These are phyloP conservation scores for Bombus pascuorum DNA, from an alignment of 1,140 invertebrate species.

Conservation along the genomic window DNA sequence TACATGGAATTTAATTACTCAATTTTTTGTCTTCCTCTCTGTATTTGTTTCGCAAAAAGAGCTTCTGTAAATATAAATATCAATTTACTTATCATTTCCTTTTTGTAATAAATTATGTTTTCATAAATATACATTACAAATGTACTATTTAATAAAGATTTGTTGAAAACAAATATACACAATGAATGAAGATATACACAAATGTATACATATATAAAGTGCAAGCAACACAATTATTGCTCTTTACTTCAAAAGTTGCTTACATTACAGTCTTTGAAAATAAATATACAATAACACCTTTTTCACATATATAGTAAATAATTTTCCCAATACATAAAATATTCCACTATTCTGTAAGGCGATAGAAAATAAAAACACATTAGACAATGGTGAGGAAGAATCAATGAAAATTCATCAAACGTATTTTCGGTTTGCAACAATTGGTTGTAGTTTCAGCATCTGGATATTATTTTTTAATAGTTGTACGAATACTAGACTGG, in stretches of 20 bases:
- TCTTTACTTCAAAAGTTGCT: neutral
- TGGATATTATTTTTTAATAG: neutral
- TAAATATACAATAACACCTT: neutral
- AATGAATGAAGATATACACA: neutral
- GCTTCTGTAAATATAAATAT: neutral
- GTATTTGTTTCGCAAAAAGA: neutral
- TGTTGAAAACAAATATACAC: neutral
- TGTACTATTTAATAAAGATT: neutral
- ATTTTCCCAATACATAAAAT: neutral
- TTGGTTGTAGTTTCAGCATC: neutral
- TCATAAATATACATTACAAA: neutral
- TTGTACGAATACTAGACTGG: neutral
- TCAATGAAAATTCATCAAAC: neutral
- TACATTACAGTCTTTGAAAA: neutral
- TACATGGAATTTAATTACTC: conserved; percentile 1
- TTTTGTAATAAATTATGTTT: neutral
- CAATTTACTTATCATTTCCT: neutral
- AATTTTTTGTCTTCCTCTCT: neutral
- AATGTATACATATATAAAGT: neutral
- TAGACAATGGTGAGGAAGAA: neutral
- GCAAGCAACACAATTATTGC: neutral
- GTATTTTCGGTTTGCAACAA: neutral
- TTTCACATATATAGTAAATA: neutral
- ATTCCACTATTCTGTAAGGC: neutral
- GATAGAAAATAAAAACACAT: neutral